A percentile compares a stretch with the other conserved stretches of the same genome.
Evolutionary conservation across 2,113 vertebrate species (phyloP).

Genomic region (Tyrannus savana): DNA sequence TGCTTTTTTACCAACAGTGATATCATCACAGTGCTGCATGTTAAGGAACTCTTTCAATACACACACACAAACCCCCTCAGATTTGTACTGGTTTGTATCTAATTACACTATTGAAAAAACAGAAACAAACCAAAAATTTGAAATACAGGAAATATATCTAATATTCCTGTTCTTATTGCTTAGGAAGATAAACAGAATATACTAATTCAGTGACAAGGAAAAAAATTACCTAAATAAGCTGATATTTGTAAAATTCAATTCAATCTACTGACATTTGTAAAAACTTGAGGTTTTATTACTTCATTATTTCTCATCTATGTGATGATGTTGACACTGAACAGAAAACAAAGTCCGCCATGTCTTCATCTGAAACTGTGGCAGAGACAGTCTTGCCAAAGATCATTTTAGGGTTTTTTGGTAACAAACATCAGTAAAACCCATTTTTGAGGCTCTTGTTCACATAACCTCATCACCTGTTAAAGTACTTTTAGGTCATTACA

Average conservation of each 20-base stretch:
- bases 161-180: neutral
- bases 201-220: neutral
- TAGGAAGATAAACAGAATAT: neutral
- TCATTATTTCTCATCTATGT: neutral
- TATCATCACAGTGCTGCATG: neutral
- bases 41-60: neutral
- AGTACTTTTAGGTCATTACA: neutral
- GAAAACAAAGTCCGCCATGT: neutral
- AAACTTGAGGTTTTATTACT: neutral
- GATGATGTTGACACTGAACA: neutral
- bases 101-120: neutral
- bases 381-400: neutral
- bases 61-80: neutral
- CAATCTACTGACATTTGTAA: neutral
- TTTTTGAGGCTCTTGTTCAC: neutral
- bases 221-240: neutral
- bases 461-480: neutral
- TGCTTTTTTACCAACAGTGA: conserved; percentile 4
- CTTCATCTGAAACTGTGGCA: neutral
- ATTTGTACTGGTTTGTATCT: neutral
- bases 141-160: neutral
- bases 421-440: neutral
- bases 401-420: neutral
- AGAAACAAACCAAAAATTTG: neutral
- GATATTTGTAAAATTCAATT: neutral